Evolutionary conservation across 2,888 invertebrate genomes (phyloP), one percentile per base, ranked within the genome.

Genomic region (Melangyna quadrimaculata): DNA sequence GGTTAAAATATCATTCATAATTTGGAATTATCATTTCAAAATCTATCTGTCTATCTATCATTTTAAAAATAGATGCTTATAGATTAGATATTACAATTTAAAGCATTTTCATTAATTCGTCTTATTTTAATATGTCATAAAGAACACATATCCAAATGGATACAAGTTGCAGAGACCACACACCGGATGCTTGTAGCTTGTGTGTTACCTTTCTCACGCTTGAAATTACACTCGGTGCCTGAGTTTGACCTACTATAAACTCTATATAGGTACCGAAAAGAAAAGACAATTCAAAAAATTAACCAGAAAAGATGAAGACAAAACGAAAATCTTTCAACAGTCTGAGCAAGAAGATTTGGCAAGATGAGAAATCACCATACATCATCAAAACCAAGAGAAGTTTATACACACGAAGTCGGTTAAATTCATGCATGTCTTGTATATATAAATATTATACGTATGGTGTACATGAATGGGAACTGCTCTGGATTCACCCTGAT

Each of bases 201-300:
- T 61, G 12, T 55, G 57, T 65, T 79, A 83, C 83, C 83, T 83
- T 83, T 83, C 83, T 83, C 83, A 83, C 83, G 79, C 83, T 83
- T 70, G 43, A 35, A 51, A 51, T 51, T 51, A 51, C 51, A 24
- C 78, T 70, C 69, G 17, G 55, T 74, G 73, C 43, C 70, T 43
- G 74, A 65, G 73, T n/a, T n/a, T n/a, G n/a, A n/a, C n/a, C n/a
- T n/a, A n/a, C 73, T 55, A 63, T 70, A 78, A 83, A 83, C 72
- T 70, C 43, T 73, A 59, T 40, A n/a, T 35, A 7, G 2, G 14
- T 3, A 51, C 48, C 48, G 48, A 35, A 51, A 37, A 22, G 5
- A 67, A 51, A 69, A 78, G 67, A 72, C 67, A 71, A 77, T 59
- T 67, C 65, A 14, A 6, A 51, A 69, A 73, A 40, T 73, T 82